A percentile compares a stretch with the other conserved stretches of the same genome.
These are phyloP conservation scores for Chelonoidis abingdonii DNA, from an alignment of 2,113 vertebrate species.

Conservation along the genomic window DNA sequence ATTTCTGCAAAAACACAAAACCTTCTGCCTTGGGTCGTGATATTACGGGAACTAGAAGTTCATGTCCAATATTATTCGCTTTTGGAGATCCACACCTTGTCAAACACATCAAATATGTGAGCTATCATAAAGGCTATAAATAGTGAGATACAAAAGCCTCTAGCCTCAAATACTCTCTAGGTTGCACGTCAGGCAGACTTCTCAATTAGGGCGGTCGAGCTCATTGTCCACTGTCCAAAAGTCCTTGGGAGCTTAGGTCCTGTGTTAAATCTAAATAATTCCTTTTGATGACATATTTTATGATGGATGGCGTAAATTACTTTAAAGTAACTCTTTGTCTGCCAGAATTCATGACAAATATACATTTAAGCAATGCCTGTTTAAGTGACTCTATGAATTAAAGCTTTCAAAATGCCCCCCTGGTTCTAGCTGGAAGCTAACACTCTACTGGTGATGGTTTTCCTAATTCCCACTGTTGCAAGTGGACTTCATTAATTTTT, in stretches of 20 bases:
- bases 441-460: constrained; percentile 70
- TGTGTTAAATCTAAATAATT: constrained; percentile 67
- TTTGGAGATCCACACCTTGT: not conserved
- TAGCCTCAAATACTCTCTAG: not conserved
- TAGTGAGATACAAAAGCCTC: fast-evolving
- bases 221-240: constrained; percentile 45
- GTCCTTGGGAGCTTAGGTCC: constrained; percentile 74
- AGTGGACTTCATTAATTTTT: constrained; percentile 45
- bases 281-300: constrained; percentile 67
- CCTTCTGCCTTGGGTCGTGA: not conserved
- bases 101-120: not conserved
- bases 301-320: constrained; percentile 69
- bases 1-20: not conserved
- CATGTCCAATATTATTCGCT: not conserved
- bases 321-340: constrained; percentile 75
- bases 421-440: constrained; percentile 57
- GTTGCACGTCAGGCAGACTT: not conserved
- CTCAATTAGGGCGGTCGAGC: constrained; percentile 22
- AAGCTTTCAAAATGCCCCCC: constrained; percentile 43
- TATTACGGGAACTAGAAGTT: not conserved
- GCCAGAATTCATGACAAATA: constrained; percentile 69
- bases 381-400: constrained; percentile 71
- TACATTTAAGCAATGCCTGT: constrained; percentile 69
- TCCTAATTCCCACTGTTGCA: constrained; percentile 58
- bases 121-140: not conserved